phyloP scores from a whole-genome alignment of 2,888 invertebrate species.

The Mayetiola destructor region DNA sequence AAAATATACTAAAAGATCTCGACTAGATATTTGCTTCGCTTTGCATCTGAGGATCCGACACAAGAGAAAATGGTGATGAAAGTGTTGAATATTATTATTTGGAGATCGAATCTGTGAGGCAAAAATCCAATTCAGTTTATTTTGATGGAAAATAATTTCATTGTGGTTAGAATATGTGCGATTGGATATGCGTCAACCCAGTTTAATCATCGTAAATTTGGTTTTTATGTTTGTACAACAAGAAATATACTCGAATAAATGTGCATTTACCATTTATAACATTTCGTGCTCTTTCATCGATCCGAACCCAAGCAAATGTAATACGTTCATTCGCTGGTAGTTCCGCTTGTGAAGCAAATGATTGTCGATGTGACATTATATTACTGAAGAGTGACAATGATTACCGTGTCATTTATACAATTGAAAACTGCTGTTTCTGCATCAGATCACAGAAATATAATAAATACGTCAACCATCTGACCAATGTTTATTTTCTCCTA shows the following conservation, averaged over 20 bases:
- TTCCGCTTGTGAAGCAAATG: conserved; percentile 1
- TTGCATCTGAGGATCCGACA: too few relatives aligned
- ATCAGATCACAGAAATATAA: neutral
- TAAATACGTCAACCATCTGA: neutral
- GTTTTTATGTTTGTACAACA: neutral
- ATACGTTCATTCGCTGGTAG: too few relatives aligned
- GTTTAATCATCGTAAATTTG: conserved; percentile 13
- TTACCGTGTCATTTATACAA: neutral
- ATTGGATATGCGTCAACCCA: neutral
- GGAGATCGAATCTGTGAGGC: too few relatives aligned
- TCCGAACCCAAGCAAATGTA: neutral
- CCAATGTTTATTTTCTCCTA: conserved; percentile 1
- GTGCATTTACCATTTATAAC: conserved; percentile 9
- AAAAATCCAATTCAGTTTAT: too few relatives aligned
- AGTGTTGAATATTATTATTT: too few relatives aligned
- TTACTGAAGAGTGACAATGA: neutral
- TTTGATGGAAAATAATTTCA: neutral
- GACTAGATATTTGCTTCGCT: too few relatives aligned
- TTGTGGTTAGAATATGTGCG: conserved; percentile 2
- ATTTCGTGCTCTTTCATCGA: neutral
- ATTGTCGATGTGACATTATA: neutral
- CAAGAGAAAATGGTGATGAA: too few relatives aligned
- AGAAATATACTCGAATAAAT: neutral
- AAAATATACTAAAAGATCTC: too few relatives aligned
- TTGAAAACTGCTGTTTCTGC: conserved; percentile 11